These are phyloP conservation scores for Atractosteus spatula DNA, from an alignment of 2,113 vertebrate species.

Conservation along the genomic window DNA sequence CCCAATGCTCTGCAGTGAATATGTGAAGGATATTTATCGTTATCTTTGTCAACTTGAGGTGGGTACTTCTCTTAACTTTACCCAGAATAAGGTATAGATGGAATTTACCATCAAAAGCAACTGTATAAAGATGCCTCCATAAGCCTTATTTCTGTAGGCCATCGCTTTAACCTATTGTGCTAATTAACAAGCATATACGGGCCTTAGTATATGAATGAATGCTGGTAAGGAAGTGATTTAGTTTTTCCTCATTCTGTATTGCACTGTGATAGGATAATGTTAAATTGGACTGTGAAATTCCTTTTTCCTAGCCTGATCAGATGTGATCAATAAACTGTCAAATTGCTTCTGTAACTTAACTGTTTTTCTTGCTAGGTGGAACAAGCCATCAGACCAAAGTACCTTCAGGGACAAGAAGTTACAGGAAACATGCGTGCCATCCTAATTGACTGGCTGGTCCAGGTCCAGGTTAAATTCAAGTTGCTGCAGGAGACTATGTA, in stretches of 20 bases:
- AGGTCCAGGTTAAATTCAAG: slow-evolving; percentile 74
- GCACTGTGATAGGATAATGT: neutral
- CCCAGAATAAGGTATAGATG: neutral
- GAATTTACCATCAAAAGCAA: neutral
- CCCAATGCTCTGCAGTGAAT: slow-evolving; percentile 74
- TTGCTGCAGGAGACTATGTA: slow-evolving; percentile 85
- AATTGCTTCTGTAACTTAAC: neutral
- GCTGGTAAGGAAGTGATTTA: neutral
- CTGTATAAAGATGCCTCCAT: neutral
- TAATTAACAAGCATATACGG: no score
- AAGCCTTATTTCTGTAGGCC: neutral
- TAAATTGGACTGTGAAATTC: no score
- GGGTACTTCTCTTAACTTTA: slow-evolving; percentile 10
- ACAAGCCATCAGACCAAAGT: slow-evolving; percentile 63
- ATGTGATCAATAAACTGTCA: neutral
- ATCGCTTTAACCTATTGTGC: no score
- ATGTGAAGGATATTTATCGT: slow-evolving; percentile 79
- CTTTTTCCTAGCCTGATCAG: neutral
- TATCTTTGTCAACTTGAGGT: slow-evolving; percentile 79
- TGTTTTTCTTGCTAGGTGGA: slow-evolving; percentile 49
- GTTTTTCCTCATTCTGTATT: neutral
- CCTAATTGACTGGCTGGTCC: slow-evolving; percentile 85
- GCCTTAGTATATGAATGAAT: no score
- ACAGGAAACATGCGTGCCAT: slow-evolving; percentile 77
- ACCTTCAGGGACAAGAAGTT: slow-evolving; percentile 70